Conservation (phyloP, 1,140 invertebrate species). For the Drosophila leontia region DNA sequence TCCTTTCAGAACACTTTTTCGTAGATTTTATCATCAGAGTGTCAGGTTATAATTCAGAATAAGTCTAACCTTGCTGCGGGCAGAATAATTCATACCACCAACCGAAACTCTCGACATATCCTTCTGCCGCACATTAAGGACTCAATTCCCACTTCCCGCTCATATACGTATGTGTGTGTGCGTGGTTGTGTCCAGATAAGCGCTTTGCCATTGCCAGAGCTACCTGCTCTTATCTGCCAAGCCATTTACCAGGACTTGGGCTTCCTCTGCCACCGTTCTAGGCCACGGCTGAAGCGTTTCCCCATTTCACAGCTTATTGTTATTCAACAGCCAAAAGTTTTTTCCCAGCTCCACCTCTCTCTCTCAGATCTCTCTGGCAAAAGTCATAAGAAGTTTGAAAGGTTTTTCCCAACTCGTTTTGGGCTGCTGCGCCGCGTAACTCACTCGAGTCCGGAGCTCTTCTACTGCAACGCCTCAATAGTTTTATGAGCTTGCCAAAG, state of each 20-base stretch:
- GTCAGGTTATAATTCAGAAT: constrained; percentile 25
- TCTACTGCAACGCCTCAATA: constrained; percentile 15
- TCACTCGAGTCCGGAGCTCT: constrained; percentile 28
- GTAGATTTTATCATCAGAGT: constrained; percentile 9
- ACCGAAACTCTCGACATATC: not conserved
- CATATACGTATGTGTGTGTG: constrained; percentile 1
- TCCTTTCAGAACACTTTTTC: not conserved
- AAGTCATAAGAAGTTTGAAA: constrained; percentile 81
- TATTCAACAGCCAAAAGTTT: constrained; percentile 73
- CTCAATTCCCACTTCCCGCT: not conserved
- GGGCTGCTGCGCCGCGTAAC: constrained; percentile 55
- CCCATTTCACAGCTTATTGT: constrained; percentile 75
- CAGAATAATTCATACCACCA: constrained; percentile 10
- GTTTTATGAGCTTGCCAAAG: constrained; percentile 10
- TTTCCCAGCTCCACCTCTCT: constrained; percentile 18
- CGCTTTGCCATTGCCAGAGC: constrained; percentile 33
- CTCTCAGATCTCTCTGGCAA: constrained; percentile 20
- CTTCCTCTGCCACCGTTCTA: constrained; percentile 12
- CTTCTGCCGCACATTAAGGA: not conserved
- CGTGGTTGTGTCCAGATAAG: constrained; percentile 48
- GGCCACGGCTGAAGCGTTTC: constrained; percentile 35
- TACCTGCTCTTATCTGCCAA: constrained; percentile 61
- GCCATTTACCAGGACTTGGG: constrained; percentile 60
- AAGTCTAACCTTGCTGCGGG: constrained; percentile 12
- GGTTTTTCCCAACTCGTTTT: constrained; percentile 69